Conservation (phyloP, 2,797 vertebrate genomes). For the Chelonia mydas region DNA sequence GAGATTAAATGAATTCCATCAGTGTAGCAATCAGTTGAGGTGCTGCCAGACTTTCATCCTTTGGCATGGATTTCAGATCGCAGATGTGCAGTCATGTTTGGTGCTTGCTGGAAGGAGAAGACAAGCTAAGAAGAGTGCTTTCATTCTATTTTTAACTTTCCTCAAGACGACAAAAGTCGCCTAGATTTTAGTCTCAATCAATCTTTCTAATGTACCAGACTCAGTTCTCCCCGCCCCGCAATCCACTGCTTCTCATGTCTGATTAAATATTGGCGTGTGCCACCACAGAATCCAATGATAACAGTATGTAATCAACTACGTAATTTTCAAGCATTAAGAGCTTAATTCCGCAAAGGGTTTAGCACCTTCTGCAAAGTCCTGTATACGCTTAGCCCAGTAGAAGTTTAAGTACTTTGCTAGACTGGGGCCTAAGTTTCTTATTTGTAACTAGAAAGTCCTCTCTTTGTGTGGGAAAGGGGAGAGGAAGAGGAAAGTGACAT, state of each 20-base stretch:
- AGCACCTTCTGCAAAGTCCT: background rate
- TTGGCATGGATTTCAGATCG: background rate
- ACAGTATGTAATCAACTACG: background rate
- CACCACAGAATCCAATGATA: background rate
- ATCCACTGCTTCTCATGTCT: background rate
- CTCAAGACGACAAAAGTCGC: background rate
- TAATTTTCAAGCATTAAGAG: background rate
- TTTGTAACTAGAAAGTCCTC: background rate
- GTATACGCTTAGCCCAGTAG: background rate
- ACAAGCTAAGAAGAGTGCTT: background rate
- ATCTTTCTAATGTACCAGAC: background rate
- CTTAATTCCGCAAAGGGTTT: background rate
- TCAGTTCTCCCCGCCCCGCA: background rate
- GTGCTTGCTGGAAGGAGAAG: background rate
- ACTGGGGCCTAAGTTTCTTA: background rate
- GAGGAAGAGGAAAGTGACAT: background rate
- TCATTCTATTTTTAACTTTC: background rate
- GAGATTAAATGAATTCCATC: background rate
- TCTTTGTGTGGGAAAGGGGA: background rate
- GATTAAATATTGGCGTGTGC: background rate
- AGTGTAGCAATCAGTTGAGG: background rate
- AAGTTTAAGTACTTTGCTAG: background rate
- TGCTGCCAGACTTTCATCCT: background rate
- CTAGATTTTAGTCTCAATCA: background rate
- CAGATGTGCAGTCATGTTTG: background rate